Evolutionary conservation across 2,888 invertebrate species (phyloP).

Genomic region (Andrena haemorrhoa): DNA sequence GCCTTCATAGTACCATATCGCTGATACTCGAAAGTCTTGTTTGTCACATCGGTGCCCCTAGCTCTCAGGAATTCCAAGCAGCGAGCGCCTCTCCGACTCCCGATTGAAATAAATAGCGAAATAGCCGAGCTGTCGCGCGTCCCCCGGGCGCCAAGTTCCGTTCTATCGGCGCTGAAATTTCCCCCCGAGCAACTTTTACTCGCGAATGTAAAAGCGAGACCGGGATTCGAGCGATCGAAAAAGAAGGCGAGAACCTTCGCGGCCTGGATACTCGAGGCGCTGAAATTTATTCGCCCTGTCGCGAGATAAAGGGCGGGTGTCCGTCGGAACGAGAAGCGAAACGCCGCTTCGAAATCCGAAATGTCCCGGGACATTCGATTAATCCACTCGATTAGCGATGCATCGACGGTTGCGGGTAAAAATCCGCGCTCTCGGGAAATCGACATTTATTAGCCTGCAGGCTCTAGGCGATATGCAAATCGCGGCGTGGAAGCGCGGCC

Average conservation of each 20-base stretch:
- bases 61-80: too few species aligned
- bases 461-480: constrained; percentile 46
- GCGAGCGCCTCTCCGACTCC: too few species aligned
- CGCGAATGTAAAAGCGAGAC: constrained; percentile 44
- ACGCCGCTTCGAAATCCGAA: constrained; percentile 16
- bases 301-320: constrained; percentile 21
- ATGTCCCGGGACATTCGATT: constrained; percentile 34
- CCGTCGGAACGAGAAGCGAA: constrained; percentile 17
- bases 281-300: constrained; percentile 32
- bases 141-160: not conserved
- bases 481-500: constrained; percentile 6
- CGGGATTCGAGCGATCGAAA: constrained; percentile 15
- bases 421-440: constrained; percentile 37
- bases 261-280: constrained; percentile 31
- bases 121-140: too few species aligned
- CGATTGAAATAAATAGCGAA: too few species aligned
- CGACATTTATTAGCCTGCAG: constrained; percentile 45
- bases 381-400: constrained; percentile 24
- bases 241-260: not conserved
- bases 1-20: too few species aligned
- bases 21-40: too few species aligned
- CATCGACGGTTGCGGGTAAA: not conserved
- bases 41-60: too few species aligned
- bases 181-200: constrained; percentile 43
- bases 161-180: not conserved